phyloP scores from a whole-genome alignment of 2,888 invertebrate species.

The Oconnorella tubifera region DNA sequence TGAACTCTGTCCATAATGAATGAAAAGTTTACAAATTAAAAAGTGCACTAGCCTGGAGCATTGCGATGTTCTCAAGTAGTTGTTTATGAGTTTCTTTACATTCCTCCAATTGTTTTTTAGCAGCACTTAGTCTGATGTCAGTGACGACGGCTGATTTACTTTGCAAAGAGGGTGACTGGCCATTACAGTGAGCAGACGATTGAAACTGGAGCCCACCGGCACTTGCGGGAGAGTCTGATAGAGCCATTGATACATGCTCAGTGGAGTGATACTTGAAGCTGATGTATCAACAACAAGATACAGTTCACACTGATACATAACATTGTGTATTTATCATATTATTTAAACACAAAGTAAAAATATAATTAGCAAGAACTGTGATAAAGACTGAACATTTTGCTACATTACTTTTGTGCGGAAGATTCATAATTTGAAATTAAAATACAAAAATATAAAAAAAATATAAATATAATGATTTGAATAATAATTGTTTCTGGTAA shows the following conservation, averaged over 20 bases:
- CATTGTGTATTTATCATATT: neutral
- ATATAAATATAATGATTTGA: too few species aligned
- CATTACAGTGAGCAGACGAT: neutral
- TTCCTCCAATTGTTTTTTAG: neutral
- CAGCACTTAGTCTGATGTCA: neutral
- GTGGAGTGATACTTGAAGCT: constrained; percentile 17
- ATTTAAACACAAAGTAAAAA: neutral
- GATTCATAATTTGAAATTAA: too few species aligned
- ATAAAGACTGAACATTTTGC: neutral
- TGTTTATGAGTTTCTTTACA: neutral
- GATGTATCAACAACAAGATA: neutral
- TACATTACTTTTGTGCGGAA: too few species aligned
- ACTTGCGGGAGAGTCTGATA: neutral
- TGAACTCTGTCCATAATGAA: too few species aligned
- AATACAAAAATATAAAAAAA: too few species aligned
- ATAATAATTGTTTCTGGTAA: too few species aligned
- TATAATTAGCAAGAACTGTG: neutral
- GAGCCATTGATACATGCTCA: constrained; percentile 7
- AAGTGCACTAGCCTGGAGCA: neutral
- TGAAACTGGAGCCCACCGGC: neutral
- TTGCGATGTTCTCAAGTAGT: neutral
- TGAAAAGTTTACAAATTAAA: too few species aligned
- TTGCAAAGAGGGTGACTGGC: neutral
- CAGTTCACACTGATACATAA: neutral
- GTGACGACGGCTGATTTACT: neutral